A percentile compares a stretch with the other conserved stretches of the same genome.
These are phyloP conservation scores for Sciurus vulgaris DNA, from an alignment of 2,797 vertebrate species.

Conservation along the genomic window DNA sequence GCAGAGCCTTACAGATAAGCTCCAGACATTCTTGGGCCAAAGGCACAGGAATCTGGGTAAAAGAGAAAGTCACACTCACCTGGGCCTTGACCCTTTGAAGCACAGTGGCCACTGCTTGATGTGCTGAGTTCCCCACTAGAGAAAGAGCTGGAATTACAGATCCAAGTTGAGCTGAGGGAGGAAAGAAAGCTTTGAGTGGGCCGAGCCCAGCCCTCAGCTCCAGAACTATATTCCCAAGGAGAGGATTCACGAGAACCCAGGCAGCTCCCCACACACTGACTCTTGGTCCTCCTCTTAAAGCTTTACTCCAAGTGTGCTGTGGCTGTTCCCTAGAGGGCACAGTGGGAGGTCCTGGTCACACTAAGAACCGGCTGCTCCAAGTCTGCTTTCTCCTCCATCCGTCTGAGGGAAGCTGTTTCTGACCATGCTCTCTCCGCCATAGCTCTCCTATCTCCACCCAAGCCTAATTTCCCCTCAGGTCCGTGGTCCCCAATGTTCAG, in stretches of 20 bases:
- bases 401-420: neutral
- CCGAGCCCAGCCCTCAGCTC: neutral
- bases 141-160: neutral
- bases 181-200: conserved; percentile 51
- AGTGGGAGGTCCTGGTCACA: neutral
- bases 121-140: neutral
- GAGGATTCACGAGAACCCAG: neutral
- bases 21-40: neutral
- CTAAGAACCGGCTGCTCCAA: neutral
- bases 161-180: conserved; percentile 27
- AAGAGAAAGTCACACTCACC: conserved; percentile 39
- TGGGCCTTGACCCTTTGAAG: neutral
- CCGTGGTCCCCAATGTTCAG: neutral
- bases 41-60: neutral
- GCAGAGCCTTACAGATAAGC: neutral
- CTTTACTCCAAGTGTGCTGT: neutral
- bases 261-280: neutral
- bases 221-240: neutral
- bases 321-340: neutral
- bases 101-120: neutral
- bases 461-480: neutral
- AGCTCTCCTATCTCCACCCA: neutral
- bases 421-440: neutral
- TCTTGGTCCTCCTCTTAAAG: neutral
- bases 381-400: neutral